Base-by-base conservation (phyloP, 2,888 invertebrate genomes). In the Toxonevra muliebris region DNA sequence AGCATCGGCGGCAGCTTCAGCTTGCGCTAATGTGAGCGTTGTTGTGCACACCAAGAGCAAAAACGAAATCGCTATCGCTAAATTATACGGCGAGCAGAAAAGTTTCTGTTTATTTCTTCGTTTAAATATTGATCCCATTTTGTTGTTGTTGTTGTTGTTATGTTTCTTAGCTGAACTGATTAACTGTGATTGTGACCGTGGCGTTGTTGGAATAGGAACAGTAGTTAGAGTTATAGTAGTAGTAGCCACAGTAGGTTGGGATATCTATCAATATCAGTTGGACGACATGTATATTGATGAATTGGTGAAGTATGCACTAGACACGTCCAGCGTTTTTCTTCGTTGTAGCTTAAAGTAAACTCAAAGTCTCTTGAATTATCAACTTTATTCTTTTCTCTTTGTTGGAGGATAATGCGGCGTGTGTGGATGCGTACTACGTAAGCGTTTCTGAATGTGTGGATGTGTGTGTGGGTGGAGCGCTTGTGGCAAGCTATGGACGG, bases 11-110 rank as follows among this genome's bases (percentile, higher is more conserved):
- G 13, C 13, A 17, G 30, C n/a, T 40, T 58, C 65, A 5, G 65
- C 52, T 20, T 59, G 42, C 41, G 59, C 76, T 48, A 80, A 75
- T 48, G 77, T 76, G 61, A 79, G 74, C 66, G 79, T 76, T 73
- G 79, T 79, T 74, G 80, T 76, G 74, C 76, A 79, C 69, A 79
- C 76, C 69, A 81, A 75, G 73, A 79, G 71, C 71, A 77, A 60
- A 57, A 78, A 69, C 66, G 71, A 48, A 69, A 75, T 53, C 59
- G 75, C 81, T 68, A 70, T 57, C 54, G 69, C 61, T 61, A 66
- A 12, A 15, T 53, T 50, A 15, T 41, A 41, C 13, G 10, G 40
- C 15, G 52, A 61, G 10, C 52, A n/a, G 30, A 4, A 7, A 30
- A 30, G 30, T 30, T 30, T 30, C 30, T 30, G 30, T 7, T 13